Evolutionary conservation across 2,888 invertebrate species (phyloP).

Genomic region (Eueremaeus valkanovi): DNA sequence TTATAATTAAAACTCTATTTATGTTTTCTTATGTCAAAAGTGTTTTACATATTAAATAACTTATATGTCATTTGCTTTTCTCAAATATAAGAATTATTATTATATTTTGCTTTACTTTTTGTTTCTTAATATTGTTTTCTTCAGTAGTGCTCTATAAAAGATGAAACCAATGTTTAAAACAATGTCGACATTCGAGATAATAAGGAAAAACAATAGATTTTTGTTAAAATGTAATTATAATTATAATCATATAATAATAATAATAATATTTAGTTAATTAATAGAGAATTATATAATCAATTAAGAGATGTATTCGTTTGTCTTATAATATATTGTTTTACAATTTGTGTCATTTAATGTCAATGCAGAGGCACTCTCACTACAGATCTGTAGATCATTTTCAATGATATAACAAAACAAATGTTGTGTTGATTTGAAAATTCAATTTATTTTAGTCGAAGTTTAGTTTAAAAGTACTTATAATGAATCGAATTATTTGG

Average conservation of each 20-base stretch:
- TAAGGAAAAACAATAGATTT: no score
- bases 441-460: background rate
- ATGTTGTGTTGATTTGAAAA: background rate
- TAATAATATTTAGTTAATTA: constrained; percentile 18
- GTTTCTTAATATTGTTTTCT: no score
- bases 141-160: constrained; percentile 28
- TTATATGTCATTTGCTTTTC: background rate
- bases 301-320: constrained; percentile 15
- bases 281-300: background rate
- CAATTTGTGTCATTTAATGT: no score
- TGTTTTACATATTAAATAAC: constrained; percentile 9
- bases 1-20: background rate
- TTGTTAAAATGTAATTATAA: no score
- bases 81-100: background rate
- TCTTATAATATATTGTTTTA: no score
- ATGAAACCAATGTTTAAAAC: constrained; percentile 2
- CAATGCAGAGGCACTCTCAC: constrained; percentile 34
- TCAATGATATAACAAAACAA: background rate
- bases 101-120: background rate
- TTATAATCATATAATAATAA: no score
- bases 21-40: constrained; percentile 22
- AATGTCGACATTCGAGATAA: no score
- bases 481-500: background rate
- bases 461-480: background rate
- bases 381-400: constrained; percentile 36